These are phyloP conservation scores for Galendromus occidentalis DNA, from an alignment of 1,140 invertebrate species.

Conservation along the genomic window DNA sequence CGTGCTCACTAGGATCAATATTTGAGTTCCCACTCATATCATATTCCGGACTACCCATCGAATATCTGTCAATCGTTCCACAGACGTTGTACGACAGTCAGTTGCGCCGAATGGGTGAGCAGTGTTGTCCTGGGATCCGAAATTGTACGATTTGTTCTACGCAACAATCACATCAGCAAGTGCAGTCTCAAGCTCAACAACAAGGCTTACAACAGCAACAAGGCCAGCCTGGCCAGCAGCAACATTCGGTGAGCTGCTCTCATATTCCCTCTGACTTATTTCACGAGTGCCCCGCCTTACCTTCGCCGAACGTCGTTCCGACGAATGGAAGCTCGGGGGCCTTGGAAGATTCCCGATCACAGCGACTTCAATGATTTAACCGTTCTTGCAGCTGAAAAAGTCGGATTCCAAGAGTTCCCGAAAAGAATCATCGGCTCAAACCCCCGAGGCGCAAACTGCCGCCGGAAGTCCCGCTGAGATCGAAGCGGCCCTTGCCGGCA, in stretches of 20 bases:
- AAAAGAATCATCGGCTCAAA: background rate
- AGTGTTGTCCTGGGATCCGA: conserved; percentile 1
- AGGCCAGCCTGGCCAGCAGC: background rate
- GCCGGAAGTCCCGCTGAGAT: conserved; percentile 11
- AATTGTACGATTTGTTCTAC: background rate
- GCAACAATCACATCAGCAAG: background rate
- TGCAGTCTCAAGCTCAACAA: background rate
- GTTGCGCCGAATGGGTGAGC: background rate
- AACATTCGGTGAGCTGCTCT: conserved; percentile 2
- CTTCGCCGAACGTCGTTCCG: no score
- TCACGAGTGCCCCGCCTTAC: no score
- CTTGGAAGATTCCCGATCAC: no score
- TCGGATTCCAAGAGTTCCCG: conserved; percentile 7
- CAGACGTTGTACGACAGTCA: conserved; percentile 8
- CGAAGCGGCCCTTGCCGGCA: conserved; percentile 14
- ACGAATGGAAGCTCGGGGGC: no score
- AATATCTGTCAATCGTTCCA: background rate
- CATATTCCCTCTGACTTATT: no score
- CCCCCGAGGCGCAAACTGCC: background rate
- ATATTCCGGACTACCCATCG: no score
- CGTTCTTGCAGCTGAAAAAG: background rate
- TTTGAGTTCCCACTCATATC: no score
- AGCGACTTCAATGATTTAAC: no score
- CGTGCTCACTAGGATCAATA: no score
- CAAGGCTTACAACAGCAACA: background rate